These are phyloP conservation scores for Hypocryptadius cinnamomeus DNA, from an alignment of 2,113 vertebrate genomes.

Conservation along the genomic window DNA sequence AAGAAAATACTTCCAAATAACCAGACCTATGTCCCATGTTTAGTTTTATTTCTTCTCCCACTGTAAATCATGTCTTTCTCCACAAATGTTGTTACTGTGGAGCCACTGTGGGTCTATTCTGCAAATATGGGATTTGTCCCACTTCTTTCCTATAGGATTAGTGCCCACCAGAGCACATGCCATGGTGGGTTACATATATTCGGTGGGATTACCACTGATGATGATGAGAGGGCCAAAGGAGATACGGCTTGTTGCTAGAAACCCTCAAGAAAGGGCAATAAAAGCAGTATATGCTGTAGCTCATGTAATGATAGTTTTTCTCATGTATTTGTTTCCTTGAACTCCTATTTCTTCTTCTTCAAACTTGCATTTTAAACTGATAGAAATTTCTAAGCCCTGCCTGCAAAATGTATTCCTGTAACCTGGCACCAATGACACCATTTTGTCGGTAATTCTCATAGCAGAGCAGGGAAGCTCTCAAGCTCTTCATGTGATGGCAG, in stretches of 20 bases:
- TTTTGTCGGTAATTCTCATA: background rate
- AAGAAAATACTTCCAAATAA: background rate
- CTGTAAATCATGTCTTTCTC: background rate
- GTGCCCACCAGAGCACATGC: accelerated
- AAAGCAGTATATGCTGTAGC: background rate
- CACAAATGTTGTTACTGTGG: background rate
- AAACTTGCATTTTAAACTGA: background rate
- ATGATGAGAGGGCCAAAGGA: background rate
- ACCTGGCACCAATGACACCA: background rate
- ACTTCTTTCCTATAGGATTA: background rate
- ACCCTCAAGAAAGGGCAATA: background rate
- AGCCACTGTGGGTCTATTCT: background rate
- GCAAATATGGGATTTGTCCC: background rate
- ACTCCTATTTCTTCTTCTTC: background rate
- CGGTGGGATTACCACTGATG: background rate
- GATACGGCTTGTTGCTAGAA: background rate
- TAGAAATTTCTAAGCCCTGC: background rate
- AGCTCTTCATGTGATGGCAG: background rate
- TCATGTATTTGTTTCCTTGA: background rate
- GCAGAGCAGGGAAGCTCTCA: background rate
- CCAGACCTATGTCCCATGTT: background rate
- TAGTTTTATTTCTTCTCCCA: background rate
- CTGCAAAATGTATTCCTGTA: background rate
- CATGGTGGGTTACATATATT: background rate
- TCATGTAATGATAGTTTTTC: background rate